phyloP scores from a whole-genome alignment of 2,113 vertebrate genomes.

The Connochaetes taurinus region DNA sequence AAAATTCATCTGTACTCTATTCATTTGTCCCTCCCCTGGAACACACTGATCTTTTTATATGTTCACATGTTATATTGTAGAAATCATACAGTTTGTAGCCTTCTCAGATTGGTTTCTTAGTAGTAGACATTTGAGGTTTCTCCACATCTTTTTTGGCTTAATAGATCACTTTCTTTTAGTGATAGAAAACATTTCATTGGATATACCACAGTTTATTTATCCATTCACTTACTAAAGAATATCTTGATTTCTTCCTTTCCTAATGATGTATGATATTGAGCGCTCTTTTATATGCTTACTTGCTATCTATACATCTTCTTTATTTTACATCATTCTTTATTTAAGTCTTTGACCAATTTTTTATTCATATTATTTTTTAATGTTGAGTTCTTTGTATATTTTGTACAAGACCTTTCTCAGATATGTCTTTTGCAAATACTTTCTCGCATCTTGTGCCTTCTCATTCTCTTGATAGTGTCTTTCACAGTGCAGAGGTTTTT shows the following conservation, averaged over 20 bases:
- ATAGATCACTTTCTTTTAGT: not conserved
- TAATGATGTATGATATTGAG: not conserved
- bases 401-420: not conserved
- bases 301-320: not conserved
- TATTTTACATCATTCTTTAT: too few species aligned
- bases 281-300: not conserved
- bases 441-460: not conserved
- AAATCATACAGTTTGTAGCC: not conserved
- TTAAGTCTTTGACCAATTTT: not conserved
- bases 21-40: not conserved
- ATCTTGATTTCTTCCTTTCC: not conserved
- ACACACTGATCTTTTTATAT: not conserved
- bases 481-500: not conserved
- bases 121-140: not conserved
- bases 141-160: not conserved
- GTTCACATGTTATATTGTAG: not conserved
- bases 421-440: not conserved
- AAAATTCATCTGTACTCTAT: not conserved
- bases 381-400: not conserved
- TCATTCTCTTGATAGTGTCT: not conserved
- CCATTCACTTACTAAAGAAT: not conserved
- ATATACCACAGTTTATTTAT: not conserved
- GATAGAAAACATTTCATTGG: not conserved
- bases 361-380: not conserved
- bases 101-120: not conserved